Evolutionary conservation across 2,797 vertebrate species (phyloP).

Genomic region (Antrozous pallidus): DNA sequence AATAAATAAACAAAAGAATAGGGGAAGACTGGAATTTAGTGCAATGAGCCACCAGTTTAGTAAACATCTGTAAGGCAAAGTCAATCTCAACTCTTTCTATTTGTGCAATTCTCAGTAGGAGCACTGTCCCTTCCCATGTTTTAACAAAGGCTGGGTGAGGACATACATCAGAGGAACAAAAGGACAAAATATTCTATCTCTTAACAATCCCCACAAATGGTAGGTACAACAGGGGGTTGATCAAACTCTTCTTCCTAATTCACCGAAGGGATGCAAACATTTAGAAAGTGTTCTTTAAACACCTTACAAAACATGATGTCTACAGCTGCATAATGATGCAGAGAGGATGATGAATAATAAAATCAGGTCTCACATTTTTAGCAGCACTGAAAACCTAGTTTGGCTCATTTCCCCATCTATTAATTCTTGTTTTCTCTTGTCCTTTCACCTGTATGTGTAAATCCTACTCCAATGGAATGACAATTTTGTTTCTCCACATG

Average conservation of each 20-base stretch:
- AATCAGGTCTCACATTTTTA: not conserved
- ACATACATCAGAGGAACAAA: not conserved
- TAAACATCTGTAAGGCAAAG: not conserved
- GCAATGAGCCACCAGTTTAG: not conserved
- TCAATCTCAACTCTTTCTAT: not conserved
- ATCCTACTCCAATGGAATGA: not conserved
- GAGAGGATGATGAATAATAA: not conserved
- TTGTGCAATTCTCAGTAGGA: rapidly evolving
- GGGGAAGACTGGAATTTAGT: not conserved
- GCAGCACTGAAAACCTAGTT: not conserved
- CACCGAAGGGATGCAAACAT: not conserved
- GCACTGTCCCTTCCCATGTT: not conserved
- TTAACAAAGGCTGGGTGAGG: not conserved
- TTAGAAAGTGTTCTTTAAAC: not conserved
- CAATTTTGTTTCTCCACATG: not conserved
- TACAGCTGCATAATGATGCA: not conserved
- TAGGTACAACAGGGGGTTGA: not conserved
- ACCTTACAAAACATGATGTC: not conserved
- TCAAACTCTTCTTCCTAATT: not conserved
- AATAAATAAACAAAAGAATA: not conserved
- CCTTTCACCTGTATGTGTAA: not conserved
- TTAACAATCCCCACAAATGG: not conserved
- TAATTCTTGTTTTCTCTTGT: not conserved
- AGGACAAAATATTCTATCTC: not conserved
- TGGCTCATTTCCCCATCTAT: not conserved